Conservation (phyloP, 1,140 invertebrate genomes). For the Agrypnia vestita region DNA sequence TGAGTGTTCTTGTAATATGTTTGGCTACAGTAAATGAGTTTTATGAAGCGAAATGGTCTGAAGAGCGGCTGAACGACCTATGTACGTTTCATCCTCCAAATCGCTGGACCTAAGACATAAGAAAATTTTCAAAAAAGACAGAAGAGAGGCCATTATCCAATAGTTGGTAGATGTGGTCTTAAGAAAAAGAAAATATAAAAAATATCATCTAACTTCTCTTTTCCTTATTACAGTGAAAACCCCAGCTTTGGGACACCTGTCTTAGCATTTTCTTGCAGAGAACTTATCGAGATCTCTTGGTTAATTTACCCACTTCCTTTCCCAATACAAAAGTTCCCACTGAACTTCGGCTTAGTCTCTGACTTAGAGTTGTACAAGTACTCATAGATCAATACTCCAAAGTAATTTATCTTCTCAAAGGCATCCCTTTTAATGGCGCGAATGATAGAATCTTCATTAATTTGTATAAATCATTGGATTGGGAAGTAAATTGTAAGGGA, state of each 20-base stretch:
- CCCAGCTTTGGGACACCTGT: slow-evolving; percentile 38
- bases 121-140: too few relatives aligned
- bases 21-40: too few relatives aligned
- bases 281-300: slow-evolving; percentile 47
- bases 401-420: slow-evolving; percentile 57
- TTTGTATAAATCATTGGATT: slow-evolving; percentile 57
- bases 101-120: too few relatives aligned
- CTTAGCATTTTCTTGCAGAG: not conserved
- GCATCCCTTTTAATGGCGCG: slow-evolving; percentile 49
- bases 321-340: slow-evolving; percentile 55
- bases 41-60: too few relatives aligned
- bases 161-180: too few relatives aligned
- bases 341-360: slow-evolving; percentile 55
- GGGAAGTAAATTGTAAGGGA: slow-evolving; percentile 19
- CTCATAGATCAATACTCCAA: slow-evolving; percentile 51
- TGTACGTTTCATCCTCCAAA: too few relatives aligned
- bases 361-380: slow-evolving; percentile 49
- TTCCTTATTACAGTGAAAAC: not conserved
- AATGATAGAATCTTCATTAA: slow-evolving; percentile 59
- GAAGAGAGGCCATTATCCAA: too few relatives aligned
- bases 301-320: slow-evolving; percentile 54
- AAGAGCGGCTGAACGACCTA: too few relatives aligned
- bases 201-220: too few relatives aligned
- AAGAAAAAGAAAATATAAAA: too few relatives aligned
- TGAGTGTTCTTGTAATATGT: too few relatives aligned